Evolutionary conservation across 1,140 invertebrate genomes (phyloP).

Genomic region (Leptonema lineaticorne): DNA sequence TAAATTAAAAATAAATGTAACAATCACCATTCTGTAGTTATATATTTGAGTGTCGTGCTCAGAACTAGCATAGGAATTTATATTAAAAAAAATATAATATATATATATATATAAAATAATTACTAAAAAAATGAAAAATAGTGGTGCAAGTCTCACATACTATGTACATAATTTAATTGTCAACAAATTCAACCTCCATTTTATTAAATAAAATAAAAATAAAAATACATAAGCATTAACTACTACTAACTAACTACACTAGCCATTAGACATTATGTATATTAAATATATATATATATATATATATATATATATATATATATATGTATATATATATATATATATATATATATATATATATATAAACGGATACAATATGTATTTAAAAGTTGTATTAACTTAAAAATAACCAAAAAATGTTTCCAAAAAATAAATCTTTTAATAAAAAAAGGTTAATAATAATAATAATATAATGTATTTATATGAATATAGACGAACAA

Average conservation of each 20-base stretch:
- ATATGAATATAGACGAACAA: neutral
- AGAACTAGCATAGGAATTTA: slow-evolving; percentile 23
- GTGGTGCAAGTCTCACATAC: slow-evolving; percentile 6
- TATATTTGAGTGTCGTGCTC: slow-evolving; percentile 29
- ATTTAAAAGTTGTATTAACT: too few species aligned
- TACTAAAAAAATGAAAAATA: neutral
- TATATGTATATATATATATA: neutral
- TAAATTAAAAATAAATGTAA: slow-evolving; percentile 8
- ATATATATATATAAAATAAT: too few species aligned
- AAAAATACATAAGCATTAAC: slow-evolving; percentile 16
- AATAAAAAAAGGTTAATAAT: neutral
- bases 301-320: too few species aligned
- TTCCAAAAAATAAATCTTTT: neutral
- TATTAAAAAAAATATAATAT: neutral
- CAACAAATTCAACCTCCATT: slow-evolving; percentile 15
- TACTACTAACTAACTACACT: slow-evolving; percentile 19
- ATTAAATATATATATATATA: neutral
- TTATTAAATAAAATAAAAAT: neutral
- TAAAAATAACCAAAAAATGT: slow-evolving; percentile 6
- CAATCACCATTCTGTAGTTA: slow-evolving; percentile 24
- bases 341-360: neutral
- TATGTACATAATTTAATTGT: slow-evolving; percentile 26
- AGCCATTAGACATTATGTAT: slow-evolving; percentile 33
- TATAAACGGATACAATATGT: too few species aligned
- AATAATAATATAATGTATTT: neutral